phyloP scores from a whole-genome alignment of 2,113 vertebrate species.

The Neodontobutis hainanensis region DNA sequence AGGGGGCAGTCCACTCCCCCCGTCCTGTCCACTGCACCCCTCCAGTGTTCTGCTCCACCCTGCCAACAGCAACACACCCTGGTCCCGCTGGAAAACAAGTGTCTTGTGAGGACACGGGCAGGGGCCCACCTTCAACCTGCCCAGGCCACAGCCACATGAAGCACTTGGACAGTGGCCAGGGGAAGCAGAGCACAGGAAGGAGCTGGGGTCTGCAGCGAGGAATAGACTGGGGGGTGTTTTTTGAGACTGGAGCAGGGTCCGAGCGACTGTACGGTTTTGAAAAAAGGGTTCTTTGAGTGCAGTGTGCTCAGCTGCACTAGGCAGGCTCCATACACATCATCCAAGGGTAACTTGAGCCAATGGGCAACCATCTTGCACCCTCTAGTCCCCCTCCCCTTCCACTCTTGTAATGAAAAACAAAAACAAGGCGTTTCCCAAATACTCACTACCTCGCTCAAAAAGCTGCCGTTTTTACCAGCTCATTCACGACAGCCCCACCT shows the following conservation, averaged over 20 bases:
- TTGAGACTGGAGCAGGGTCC: conserved; percentile 54
- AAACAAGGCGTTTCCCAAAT: conserved; percentile 70
- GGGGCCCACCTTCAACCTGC: conserved; percentile 71
- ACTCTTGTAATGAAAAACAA: conserved; percentile 66
- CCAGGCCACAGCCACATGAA: conserved; percentile 72
- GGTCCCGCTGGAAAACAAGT: conserved; percentile 74
- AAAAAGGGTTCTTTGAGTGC: conserved; percentile 74
- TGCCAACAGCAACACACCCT: conserved; percentile 73
- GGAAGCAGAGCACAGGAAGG: conserved; percentile 72
- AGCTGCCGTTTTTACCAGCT: conserved; percentile 18
- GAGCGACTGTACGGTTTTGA: conserved; percentile 62
- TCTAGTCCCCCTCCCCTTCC: conserved; percentile 7
- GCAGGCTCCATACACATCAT: conserved; percentile 70
- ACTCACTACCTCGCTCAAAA: conserved; percentile 31
- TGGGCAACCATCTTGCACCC: conserved; percentile 58
- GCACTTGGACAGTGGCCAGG: conserved; percentile 70
- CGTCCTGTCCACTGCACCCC: conserved; percentile 38
- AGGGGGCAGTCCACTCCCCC: conserved; percentile 32
- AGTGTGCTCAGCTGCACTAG: conserved; percentile 78
- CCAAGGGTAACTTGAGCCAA: conserved; percentile 74
- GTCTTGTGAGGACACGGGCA: conserved; percentile 70
- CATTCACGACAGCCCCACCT: conserved; percentile 48
- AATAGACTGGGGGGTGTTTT: conserved; percentile 24
- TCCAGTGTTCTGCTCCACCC: conserved; percentile 59
- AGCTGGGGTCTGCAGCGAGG: conserved; percentile 61